Percentiles rank a stretch among this genome's conserved stretches.
phyloP scores from a whole-genome alignment of 2,113 vertebrate genomes.

The Zosterops pallidus region DNA sequence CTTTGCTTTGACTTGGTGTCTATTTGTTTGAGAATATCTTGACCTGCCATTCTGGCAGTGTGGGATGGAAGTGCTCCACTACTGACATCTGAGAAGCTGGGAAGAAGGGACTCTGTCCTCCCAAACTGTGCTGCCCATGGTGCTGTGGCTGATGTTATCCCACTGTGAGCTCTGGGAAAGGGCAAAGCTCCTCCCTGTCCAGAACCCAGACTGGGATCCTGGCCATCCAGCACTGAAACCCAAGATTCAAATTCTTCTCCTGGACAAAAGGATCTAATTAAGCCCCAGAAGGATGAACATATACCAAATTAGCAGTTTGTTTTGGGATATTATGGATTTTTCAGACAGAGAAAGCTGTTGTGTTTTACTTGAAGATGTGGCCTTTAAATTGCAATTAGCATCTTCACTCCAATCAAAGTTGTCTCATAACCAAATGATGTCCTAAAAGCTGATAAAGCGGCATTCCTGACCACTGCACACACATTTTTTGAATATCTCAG shows the following conservation, averaged over 20 bases:
- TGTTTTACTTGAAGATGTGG: not conserved
- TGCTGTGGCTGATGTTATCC: not conserved
- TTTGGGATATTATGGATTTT: not conserved
- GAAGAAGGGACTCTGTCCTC: not conserved
- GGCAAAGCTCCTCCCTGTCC: not conserved
- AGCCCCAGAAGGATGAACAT: not conserved
- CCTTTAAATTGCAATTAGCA: not conserved
- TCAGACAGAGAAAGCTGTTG: not conserved
- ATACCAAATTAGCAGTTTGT: not conserved
- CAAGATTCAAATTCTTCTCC: not conserved
- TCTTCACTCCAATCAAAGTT: not conserved
- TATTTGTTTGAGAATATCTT: not conserved
- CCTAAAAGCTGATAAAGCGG: not conserved
- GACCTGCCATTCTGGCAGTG: not conserved
- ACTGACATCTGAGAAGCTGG: not conserved
- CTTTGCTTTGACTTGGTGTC: slow-evolving; percentile 24
- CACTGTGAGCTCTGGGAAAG: not conserved
- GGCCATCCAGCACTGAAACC: not conserved
- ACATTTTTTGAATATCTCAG: not conserved
- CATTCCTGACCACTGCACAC: not conserved
- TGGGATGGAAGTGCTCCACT: not conserved
- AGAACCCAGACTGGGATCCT: not conserved
- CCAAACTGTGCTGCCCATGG: rapidly evolving
- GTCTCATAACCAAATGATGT: not conserved
- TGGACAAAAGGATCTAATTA: not conserved